Percentiles rank a stretch among this genome's conserved stretches.
Evolutionary conservation across 2,888 invertebrate genomes (phyloP).

Genomic region (Mantis religiosa): DNA sequence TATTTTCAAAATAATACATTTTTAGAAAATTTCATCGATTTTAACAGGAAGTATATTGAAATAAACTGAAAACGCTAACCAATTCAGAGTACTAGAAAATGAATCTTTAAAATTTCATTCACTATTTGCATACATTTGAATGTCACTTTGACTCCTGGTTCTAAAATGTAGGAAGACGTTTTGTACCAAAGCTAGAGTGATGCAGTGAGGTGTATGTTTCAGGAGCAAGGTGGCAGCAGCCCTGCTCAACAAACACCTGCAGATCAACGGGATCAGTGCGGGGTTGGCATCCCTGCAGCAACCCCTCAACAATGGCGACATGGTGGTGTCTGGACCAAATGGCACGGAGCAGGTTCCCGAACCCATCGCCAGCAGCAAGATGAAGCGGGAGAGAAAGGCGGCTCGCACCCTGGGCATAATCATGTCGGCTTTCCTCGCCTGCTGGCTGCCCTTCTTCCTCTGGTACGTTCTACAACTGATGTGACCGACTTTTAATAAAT

Average conservation of each 20-base stretch:
- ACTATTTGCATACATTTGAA: too few species aligned
- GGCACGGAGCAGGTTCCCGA: conserved; percentile 57
- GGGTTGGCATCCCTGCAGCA: conserved; percentile 51
- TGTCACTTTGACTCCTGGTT: too few species aligned
- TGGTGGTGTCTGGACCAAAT: conserved; percentile 40
- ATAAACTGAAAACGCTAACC: too few species aligned
- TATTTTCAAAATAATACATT: too few species aligned
- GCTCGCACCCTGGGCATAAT: conserved; percentile 93
- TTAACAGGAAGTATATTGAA: too few species aligned
- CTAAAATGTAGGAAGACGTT: too few species aligned
- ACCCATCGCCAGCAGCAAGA: conserved; percentile 71
- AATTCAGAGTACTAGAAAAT: too few species aligned
- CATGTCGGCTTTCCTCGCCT: conserved; percentile 91
- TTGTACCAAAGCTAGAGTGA: too few species aligned
- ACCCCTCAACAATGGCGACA: conserved; percentile 41
- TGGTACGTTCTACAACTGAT: conserved; percentile 56
- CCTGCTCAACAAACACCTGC: conserved; percentile 80
- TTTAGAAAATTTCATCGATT: too few species aligned
- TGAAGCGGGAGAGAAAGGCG: conserved; percentile 84
- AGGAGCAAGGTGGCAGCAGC: conserved; percentile 87
- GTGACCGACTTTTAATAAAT: too few species aligned
- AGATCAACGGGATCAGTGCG: conserved; percentile 83
- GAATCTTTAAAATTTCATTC: too few species aligned
- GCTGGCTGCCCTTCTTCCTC: conserved; percentile 93
- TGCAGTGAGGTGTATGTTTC: conserved; percentile 38